These are phyloP conservation scores for Microplitis deprimator DNA, from an alignment of 2,888 invertebrate species.

Conservation along the genomic window DNA sequence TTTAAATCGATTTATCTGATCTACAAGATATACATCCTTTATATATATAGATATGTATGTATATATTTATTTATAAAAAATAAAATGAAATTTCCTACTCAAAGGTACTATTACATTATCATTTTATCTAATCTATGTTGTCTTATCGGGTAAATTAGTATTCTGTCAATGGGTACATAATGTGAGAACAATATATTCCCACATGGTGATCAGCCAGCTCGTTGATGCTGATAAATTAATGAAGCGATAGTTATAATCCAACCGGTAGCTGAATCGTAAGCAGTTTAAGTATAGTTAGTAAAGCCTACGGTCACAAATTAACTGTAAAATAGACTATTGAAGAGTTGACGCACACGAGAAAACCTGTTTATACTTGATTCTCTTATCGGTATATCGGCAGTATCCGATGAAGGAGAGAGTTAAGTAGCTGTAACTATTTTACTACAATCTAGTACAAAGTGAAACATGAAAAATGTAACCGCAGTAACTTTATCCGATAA, in stretches of 20 bases:
- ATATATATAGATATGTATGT: neutral
- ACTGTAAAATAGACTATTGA: constrained; percentile 9
- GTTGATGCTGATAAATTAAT: constrained; percentile 34
- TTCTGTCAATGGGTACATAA: constrained; percentile 15
- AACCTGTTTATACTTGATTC: constrained; percentile 28
- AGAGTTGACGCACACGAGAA: constrained; percentile 20
- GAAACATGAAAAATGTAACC: constrained; percentile 29
- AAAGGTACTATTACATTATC: neutral
- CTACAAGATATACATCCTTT: neutral
- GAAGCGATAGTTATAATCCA: constrained; percentile 22
- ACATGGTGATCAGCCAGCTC: neutral
- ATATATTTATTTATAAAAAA: constrained; percentile 5
- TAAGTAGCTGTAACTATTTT: neutral
- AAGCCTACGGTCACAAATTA: constrained; percentile 9
- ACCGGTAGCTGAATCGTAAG: constrained; percentile 29
- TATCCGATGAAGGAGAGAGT: constrained; percentile 16
- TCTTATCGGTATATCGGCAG: constrained; percentile 26
- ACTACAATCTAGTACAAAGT: constrained; percentile 27
- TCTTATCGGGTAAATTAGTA: constrained; percentile 19
- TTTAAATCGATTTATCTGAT: constrained; percentile 1
- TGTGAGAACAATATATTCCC: constrained; percentile 9
- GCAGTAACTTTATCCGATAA: constrained; percentile 29
- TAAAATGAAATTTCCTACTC: constrained; percentile 9
- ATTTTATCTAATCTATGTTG: neutral
- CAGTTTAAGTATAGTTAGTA: neutral